These are phyloP conservation scores for Anguilla megastoma DNA, from an alignment of 2,797 vertebrate species.

Conservation along the genomic window DNA sequence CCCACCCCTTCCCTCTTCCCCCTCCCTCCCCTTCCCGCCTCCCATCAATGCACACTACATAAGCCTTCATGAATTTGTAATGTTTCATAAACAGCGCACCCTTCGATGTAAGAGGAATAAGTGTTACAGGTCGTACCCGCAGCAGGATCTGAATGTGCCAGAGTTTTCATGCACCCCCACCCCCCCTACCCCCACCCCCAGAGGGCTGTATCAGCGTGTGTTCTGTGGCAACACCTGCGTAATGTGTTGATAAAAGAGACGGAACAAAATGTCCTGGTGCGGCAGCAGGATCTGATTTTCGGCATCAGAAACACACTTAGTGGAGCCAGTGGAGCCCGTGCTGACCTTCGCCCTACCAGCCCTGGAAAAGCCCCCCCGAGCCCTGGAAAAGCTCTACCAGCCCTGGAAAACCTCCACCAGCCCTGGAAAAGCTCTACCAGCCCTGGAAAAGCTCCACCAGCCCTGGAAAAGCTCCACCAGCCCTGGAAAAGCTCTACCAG, in stretches of 20 bases:
- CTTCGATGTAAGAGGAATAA: neutral
- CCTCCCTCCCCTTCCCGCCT: neutral
- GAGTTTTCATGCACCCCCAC: neutral
- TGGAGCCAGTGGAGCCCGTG: neutral
- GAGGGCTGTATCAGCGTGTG: neutral
- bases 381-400: too few relatives aligned
- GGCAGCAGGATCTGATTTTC: neutral
- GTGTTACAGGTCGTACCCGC: neutral
- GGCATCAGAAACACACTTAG: too few relatives aligned
- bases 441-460: too few relatives aligned
- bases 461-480: too few relatives aligned
- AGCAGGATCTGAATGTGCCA: neutral
- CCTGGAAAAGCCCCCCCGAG: too few relatives aligned
- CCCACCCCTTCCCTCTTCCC: neutral
- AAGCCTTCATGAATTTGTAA: neutral
- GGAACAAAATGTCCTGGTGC: neutral
- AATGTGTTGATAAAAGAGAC: neutral
- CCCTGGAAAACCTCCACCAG: too few relatives aligned
- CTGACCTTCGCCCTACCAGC: neutral
- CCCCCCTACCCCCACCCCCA: neutral
- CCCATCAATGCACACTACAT: neutral
- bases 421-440: too few relatives aligned
- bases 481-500: too few relatives aligned
- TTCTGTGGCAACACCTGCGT: neutral
- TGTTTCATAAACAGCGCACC: neutral